These are phyloP conservation scores for Drosophila cardini DNA, from an alignment of 1,140 invertebrate species.

Conservation along the genomic window DNA sequence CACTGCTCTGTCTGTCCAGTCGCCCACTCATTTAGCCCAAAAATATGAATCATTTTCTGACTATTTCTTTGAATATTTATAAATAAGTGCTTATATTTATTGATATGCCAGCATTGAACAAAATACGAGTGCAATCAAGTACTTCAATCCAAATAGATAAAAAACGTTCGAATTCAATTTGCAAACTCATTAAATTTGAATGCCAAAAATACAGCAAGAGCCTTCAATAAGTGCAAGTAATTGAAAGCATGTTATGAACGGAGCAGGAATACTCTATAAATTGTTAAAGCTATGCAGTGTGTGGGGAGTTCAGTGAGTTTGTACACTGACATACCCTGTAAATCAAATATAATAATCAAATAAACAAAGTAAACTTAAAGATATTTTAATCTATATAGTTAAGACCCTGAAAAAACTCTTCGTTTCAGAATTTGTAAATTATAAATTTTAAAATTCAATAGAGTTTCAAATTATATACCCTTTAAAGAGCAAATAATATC, in stretches of 20 bases:
- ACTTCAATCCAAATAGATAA: constrained; percentile 13
- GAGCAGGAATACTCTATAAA: constrained; percentile 13
- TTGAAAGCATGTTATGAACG: background rate
- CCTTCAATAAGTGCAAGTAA: background rate
- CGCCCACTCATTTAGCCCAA: constrained; percentile 31
- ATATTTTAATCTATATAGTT: too few species aligned
- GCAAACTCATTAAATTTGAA: constrained; percentile 36
- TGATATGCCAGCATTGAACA: constrained; percentile 24
- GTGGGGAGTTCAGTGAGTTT: too few species aligned
- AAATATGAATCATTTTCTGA: constrained; percentile 37
- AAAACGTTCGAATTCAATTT: constrained; percentile 30
- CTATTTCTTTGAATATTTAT: constrained; percentile 36
- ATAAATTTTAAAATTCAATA: too few species aligned
- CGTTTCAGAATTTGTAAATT: too few species aligned
- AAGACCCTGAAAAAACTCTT: too few species aligned
- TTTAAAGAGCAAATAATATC: background rate
- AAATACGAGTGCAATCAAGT: constrained; percentile 11
- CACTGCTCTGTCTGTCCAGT: constrained; percentile 21
- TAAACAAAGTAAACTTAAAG: too few species aligned
- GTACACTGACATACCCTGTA: too few species aligned
- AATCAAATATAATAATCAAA: too few species aligned
- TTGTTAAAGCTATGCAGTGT: too few species aligned
- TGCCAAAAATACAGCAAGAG: constrained; percentile 13
- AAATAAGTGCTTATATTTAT: constrained; percentile 30
- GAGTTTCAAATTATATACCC: background rate